phyloP scores from a whole-genome alignment of 1,140 invertebrate genomes.

The Drosophila ogumai region DNA sequence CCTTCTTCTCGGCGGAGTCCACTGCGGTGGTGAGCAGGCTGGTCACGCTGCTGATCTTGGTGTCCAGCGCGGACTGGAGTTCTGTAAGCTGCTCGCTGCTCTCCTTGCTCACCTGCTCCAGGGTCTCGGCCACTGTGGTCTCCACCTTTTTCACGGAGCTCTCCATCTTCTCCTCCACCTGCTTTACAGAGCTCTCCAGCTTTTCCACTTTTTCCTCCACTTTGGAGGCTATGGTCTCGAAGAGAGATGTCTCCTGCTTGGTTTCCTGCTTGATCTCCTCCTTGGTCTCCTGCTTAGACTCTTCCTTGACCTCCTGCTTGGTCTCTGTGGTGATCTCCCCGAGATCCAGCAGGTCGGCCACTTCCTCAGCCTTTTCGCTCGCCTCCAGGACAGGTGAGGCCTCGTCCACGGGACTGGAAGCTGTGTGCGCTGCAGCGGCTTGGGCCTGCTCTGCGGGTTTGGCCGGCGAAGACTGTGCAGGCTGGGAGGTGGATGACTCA shows the following conservation, averaged over 20 bases:
- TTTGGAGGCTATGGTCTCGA: conserved; percentile 21
- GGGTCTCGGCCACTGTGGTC: conserved; percentile 21
- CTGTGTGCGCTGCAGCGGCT: conserved; percentile 49
- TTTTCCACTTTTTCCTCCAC: conserved; percentile 41
- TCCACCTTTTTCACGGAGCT: conserved; percentile 36
- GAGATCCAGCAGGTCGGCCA: conserved; percentile 21
- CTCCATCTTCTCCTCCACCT: conserved; percentile 22
- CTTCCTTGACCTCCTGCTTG: background rate
- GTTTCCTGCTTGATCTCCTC: background rate
- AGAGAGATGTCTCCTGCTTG: background rate
- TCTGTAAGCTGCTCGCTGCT: conserved; percentile 35
- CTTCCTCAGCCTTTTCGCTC: conserved; percentile 27
- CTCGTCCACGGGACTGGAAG: conserved; percentile 76
- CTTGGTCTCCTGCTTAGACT: background rate
- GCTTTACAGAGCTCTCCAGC: conserved; percentile 14
- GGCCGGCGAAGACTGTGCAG: background rate
- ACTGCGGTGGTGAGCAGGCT: conserved; percentile 5
- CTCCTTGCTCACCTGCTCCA: conserved; percentile 49
- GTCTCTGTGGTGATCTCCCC: conserved; percentile 1
- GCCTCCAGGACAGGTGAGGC: conserved; percentile 38
- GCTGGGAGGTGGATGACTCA: background rate
- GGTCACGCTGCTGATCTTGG: conserved; percentile 28
- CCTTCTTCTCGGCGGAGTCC: conserved; percentile 34
- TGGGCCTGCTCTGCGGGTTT: conserved; percentile 56
- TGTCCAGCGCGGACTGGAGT: conserved; percentile 42